phyloP scores from a whole-genome alignment of 2,113 vertebrate species.

The Macquaria australasica region DNA sequence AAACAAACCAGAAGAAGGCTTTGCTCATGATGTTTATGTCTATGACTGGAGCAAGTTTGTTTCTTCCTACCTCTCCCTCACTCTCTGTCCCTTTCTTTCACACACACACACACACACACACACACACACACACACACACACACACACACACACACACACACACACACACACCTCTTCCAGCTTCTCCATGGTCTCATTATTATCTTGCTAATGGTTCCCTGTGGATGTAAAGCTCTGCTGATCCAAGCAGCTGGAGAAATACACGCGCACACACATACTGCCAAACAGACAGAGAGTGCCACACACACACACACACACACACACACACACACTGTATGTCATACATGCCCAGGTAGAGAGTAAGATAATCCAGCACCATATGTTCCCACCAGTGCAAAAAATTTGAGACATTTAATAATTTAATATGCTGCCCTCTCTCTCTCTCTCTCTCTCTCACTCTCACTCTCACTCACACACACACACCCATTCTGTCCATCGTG shows the following conservation, averaged over 20 bases:
- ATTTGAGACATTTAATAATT: conserved; percentile 53
- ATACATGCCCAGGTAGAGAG: conserved; percentile 46
- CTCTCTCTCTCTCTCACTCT: not conserved
- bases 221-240: conserved; percentile 80
- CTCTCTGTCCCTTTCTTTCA: conserved; percentile 23
- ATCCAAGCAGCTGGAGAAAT: conserved; percentile 76
- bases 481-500: conserved; percentile 26
- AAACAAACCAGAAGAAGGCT: conserved; percentile 13
- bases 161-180: conserved; percentile 35
- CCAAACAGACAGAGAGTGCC: not conserved
- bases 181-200: conserved; percentile 75
- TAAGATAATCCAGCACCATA: conserved; percentile 55
- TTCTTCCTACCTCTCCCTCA: not conserved
- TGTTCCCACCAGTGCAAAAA: conserved; percentile 60
- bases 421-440: conserved; percentile 24
- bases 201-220: conserved; percentile 78
- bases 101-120: conserved; percentile 37
- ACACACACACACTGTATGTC: not conserved
- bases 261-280: conserved; percentile 24
- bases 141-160: conserved; percentile 19
- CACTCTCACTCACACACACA: conserved; percentile 3
- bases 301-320: conserved; percentile 15
- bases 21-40: conserved; percentile 26
- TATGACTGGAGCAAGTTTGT: conserved; percentile 17
- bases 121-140: too few relatives aligned